Evolutionary conservation across 2,888 invertebrate genomes (phyloP).

Genomic region (Saturnia pavonia): DNA sequence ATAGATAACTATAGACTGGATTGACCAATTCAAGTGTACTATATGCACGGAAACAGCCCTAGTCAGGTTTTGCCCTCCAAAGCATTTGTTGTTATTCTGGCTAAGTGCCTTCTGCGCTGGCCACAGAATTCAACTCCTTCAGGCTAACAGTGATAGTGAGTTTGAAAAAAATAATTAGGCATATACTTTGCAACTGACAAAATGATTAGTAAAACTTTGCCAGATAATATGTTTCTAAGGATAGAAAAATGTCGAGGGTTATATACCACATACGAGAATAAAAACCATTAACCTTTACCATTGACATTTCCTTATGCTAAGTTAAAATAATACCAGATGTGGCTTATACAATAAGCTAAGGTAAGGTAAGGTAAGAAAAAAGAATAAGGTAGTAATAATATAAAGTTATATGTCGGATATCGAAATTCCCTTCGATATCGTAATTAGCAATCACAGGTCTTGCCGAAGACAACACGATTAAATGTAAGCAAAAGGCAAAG

Average conservation of each 20-base stretch:
- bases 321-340: background rate
- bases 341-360: background rate
- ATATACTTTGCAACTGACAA: no score
- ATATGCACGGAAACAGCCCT: no score
- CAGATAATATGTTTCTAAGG: background rate
- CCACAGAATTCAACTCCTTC: background rate
- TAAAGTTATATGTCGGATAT: no score
- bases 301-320: background rate
- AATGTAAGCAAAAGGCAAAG: no score
- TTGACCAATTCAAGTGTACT: no score
- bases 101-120: background rate
- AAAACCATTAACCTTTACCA: constrained; percentile 5
- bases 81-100: background rate
- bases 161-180: background rate
- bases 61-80: background rate
- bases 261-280: background rate
- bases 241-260: background rate
- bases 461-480: no score
- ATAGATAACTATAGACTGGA: no score
- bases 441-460: no score
- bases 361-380: no score
- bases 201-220: background rate
- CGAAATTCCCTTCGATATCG: no score
- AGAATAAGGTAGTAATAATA: background rate
- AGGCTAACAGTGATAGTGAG: background rate